Percentiles rank a stretch among this genome's conserved stretches.
Conservation (phyloP, 2,888 invertebrate genomes). For the Coenonympha arcania region DNA sequence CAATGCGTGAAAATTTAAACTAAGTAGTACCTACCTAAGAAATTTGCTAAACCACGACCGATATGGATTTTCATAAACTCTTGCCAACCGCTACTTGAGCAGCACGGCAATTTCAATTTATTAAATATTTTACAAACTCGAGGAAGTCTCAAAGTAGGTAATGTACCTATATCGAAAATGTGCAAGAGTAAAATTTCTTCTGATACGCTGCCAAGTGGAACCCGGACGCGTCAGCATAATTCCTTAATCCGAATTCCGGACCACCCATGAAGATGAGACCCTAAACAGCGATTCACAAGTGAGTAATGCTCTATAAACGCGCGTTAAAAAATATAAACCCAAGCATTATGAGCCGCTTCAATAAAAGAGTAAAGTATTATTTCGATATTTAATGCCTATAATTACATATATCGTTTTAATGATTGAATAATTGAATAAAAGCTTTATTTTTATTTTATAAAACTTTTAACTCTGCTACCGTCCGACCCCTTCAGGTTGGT, state of each 20-base stretch:
- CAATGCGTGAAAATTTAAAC: too few relatives aligned
- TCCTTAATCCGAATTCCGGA: background rate
- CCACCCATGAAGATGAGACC: slow-evolving; percentile 4
- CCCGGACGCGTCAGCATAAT: background rate
- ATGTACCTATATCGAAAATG: background rate
- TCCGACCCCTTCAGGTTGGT: too few relatives aligned
- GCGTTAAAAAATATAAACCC: background rate
- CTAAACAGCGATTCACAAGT: background rate
- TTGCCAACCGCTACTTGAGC: too few relatives aligned
- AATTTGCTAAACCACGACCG: too few relatives aligned
- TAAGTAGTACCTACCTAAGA: too few relatives aligned
- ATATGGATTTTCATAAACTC: too few relatives aligned
- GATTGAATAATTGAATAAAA: too few relatives aligned
- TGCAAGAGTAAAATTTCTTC: background rate
- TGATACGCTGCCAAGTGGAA: slow-evolving; percentile 8
- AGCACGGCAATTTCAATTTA: too few relatives aligned
- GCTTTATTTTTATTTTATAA: too few relatives aligned
- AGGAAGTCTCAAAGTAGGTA: background rate
- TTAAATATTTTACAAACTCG: too few relatives aligned
- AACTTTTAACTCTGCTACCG: too few relatives aligned
- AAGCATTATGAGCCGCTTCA: background rate
- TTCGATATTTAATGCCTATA: background rate
- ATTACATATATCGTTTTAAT: background rate
- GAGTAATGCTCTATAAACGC: background rate
- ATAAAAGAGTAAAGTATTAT: background rate